Evolutionary conservation across 2,888 invertebrate genomes (phyloP), one percentile per base, ranked within the genome.

Genomic region (Galeopsomyia nigrocyanea): DNA sequence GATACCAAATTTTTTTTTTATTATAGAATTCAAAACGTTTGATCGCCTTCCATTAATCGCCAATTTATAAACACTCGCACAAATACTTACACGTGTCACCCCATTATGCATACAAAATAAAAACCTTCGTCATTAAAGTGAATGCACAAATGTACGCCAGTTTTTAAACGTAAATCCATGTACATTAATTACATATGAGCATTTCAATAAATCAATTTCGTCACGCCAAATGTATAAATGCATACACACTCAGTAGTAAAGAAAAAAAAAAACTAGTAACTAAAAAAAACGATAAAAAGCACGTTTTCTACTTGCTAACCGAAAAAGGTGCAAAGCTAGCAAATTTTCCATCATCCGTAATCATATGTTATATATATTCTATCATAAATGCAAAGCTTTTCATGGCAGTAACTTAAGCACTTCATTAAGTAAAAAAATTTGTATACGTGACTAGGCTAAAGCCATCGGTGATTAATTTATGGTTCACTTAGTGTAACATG

Each of bases 1-100:
- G 78, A 78, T 78, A 79, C 64, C 73, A 70, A 76, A 75, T 53
- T 55, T 39, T 53, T 55, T 39, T 22, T 22, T 57, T 57, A 22
- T 26, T 26, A 57, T 57, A 22, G 2, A 7, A n/a, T 31, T 19
- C 22, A n/a, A 56, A 62, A 47, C 49, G 47, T 71, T 63, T 56
- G 46, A 61, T 63, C 19, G 50, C 39, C 39, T 63, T 63, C 56
- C 3, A 57, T 65, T 46, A 66, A 58, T 50, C 60, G 60, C 49
- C 47, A 46, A 63, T 19, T 51, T 61, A 53, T 39, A 16, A 60
- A 62, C 62, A 63, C 66, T 39, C 73, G 68, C 73, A 69, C 73
- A 69, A 68, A 50, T 65, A 68, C 56, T 72, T 72, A 68, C 60
- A 31, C 50, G 26, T 31, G 51, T 63, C 49, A 57, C 31, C 21